Conservation (phyloP, 1,140 invertebrate genomes). For the Lepidotrigona ventralis region DNA sequence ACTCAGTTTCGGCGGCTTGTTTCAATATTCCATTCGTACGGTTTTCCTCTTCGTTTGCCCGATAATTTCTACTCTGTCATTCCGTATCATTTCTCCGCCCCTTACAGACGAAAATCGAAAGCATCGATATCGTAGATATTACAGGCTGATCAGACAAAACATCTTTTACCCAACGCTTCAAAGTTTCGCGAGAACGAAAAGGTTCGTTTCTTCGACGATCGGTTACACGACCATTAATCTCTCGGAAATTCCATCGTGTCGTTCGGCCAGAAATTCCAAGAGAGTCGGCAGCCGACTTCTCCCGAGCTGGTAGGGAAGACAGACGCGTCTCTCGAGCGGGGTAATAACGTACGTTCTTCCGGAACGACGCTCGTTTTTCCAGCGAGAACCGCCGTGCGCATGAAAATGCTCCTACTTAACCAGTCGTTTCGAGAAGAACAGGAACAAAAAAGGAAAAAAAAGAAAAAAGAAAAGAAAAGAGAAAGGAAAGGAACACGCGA, state of each 20-base stretch:
- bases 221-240: neutral
- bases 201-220: neutral
- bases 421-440: neutral
- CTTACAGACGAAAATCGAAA: too few species aligned
- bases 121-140: too few species aligned
- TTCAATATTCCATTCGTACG: too few species aligned
- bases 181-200: neutral
- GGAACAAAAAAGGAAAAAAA: too few species aligned
- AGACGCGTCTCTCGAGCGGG: neutral
- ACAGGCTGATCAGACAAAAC: neutral
- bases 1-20: too few species aligned
- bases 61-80: too few species aligned
- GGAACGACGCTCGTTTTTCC: neutral
- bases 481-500: neutral
- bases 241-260: neutral
- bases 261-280: neutral
- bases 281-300: neutral
- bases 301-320: neutral
- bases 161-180: neutral
- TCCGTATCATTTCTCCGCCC: too few species aligned
- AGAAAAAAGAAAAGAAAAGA: too few species aligned
- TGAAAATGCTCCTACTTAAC: neutral
- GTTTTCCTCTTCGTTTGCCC: too few species aligned
- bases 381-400: neutral
- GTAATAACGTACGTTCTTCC: neutral